A percentile compares a stretch with the other conserved stretches of the same genome.
Evolutionary conservation across 2,888 invertebrate genomes (phyloP).

Genomic region (Cantharis nigra): DNA sequence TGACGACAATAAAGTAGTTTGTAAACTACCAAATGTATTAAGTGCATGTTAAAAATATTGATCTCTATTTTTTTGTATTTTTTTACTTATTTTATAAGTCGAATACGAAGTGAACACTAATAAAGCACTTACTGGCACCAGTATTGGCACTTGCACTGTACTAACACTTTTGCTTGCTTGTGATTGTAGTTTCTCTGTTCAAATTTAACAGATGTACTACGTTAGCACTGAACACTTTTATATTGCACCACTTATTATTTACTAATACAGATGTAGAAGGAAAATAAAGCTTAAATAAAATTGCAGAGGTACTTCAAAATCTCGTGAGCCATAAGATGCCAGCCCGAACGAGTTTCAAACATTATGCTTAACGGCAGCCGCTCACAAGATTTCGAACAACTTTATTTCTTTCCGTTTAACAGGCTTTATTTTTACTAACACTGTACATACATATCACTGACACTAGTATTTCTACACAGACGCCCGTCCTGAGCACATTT

Average conservation of each 20-base stretch:
- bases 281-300: background rate
- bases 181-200: background rate
- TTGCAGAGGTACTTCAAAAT: background rate
- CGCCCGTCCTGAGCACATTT: conserved; percentile 57
- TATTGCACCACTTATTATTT: background rate
- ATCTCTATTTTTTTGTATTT: conserved; percentile 28
- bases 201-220: background rate
- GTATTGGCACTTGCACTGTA: conserved; percentile 25
- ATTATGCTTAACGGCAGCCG: background rate
- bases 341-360: too few species aligned
- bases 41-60: conserved; percentile 18
- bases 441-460: conserved; percentile 50
- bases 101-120: conserved; percentile 14
- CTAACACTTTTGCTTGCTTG: conserved; percentile 25
- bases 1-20: conserved; percentile 23
- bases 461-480: conserved; percentile 55
- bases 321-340: background rate
- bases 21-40: conserved; percentile 15
- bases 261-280: background rate
- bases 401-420: background rate
- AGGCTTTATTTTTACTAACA: conserved; percentile 39
- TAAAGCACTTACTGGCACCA: conserved; percentile 18
- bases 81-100: conserved; percentile 15
- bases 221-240: background rate
- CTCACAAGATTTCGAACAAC: background rate